A percentile compares a stretch with the other conserved stretches of the same genome.
Conservation (phyloP, 1,140 invertebrate genomes). For the Eumeta japonica region DNA sequence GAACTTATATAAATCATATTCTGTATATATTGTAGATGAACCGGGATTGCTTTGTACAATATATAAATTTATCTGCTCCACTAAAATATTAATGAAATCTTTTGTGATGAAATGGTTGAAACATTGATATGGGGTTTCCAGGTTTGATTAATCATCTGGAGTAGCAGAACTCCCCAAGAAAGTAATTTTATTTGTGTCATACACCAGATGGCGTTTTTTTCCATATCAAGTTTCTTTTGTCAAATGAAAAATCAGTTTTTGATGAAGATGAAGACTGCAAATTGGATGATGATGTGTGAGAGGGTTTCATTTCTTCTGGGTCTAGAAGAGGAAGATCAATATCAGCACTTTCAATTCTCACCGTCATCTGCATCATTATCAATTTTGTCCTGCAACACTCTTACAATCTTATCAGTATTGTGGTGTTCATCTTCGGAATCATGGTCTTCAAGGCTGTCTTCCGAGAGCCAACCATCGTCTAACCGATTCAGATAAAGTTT, state of each 20-base stretch:
- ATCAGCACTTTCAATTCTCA: constrained; percentile 23
- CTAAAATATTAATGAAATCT: constrained; percentile 23
- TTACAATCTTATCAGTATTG: constrained; percentile 22
- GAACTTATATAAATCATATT: constrained; percentile 19
- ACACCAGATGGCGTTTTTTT: constrained; percentile 25
- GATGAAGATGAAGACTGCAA: constrained; percentile 17
- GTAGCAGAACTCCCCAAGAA: constrained; percentile 22
- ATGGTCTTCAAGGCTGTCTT: constrained; percentile 23
- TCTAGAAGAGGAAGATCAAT: constrained; percentile 28
- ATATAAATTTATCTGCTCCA: constrained; percentile 21
- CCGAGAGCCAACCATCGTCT: constrained; percentile 25
- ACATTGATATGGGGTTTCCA: constrained; percentile 27
- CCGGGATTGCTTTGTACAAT: constrained; percentile 18
- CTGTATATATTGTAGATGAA: constrained; percentile 16
- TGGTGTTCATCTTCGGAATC: constrained; percentile 24
- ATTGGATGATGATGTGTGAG: constrained; percentile 16
- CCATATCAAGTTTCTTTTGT: constrained; percentile 24
- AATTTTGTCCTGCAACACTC: constrained; percentile 21
- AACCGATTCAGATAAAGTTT: constrained; percentile 23
- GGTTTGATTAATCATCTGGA: constrained; percentile 15
- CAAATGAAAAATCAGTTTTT: constrained; percentile 20
- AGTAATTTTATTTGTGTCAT: constrained; percentile 22
- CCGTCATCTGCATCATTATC: constrained; percentile 14
- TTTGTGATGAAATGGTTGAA: constrained; percentile 24
- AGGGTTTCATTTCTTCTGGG: constrained; percentile 21